A percentile compares a stretch with the other conserved stretches of the same genome.
Conservation (phyloP, 2,113 vertebrate species). For the Stegostoma tigrinum region DNA sequence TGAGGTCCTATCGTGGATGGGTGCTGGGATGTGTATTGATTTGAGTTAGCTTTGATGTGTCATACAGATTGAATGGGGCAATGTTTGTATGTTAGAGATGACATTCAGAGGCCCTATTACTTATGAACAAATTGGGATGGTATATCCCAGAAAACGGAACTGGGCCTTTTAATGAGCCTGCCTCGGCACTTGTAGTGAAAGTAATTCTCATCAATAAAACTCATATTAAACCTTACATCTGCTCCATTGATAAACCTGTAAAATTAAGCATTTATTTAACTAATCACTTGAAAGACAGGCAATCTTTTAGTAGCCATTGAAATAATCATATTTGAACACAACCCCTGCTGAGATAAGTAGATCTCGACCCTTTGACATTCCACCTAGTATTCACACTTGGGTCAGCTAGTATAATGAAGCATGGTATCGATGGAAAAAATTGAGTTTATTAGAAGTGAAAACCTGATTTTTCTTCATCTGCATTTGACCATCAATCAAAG, state of each 20-base stretch:
- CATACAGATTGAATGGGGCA: too few species aligned
- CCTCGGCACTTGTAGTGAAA: neutral
- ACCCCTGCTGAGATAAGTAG: neutral
- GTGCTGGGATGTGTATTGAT: too few species aligned
- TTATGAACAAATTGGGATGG: too few species aligned
- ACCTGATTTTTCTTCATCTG: too few species aligned
- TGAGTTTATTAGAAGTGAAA: neutral
- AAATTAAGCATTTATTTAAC: neutral
- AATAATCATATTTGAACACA: neutral
- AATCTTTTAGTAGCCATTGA: neutral
- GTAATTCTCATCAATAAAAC: neutral
- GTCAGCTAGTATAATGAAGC: neutral
- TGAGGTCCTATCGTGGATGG: too few species aligned
- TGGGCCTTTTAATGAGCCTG: too few species aligned
- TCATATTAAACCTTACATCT: neutral
- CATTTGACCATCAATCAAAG: too few species aligned
- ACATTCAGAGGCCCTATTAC: too few species aligned
- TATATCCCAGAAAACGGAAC: too few species aligned
- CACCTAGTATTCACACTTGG: neutral
- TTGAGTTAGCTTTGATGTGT: too few species aligned
- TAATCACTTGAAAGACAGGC: neutral
- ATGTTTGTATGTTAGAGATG: too few species aligned
- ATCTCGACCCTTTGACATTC: neutral
- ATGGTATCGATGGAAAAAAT: neutral
- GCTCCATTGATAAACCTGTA: neutral